A percentile compares a stretch with the other conserved stretches of the same genome.
Evolutionary conservation across 2,113 vertebrate species (phyloP).

Genomic region (Prunella himalayana): DNA sequence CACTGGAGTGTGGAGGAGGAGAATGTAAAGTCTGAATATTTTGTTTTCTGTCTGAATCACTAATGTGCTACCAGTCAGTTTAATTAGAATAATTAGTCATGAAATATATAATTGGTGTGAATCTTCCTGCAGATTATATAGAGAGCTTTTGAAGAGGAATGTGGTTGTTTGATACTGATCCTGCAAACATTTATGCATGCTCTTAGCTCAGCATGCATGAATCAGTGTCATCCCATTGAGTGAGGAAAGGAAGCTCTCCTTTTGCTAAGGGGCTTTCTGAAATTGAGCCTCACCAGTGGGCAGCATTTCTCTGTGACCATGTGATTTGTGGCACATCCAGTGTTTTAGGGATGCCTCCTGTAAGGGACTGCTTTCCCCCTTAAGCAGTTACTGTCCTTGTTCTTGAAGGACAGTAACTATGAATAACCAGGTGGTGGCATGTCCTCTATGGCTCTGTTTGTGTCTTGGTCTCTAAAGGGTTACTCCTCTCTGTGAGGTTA

Average conservation of each 20-base stretch:
- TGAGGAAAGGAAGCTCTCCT: neutral
- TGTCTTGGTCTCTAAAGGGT: neutral
- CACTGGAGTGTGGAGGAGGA: conserved; percentile 19
- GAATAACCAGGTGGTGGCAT: neutral
- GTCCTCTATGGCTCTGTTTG: neutral
- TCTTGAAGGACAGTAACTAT: neutral
- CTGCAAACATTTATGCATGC: neutral
- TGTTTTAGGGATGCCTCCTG: neutral
- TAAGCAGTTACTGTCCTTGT: neutral
- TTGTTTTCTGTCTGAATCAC: conserved; percentile 52
- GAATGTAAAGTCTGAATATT: conserved; percentile 47
- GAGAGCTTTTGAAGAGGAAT: conserved; percentile 26
- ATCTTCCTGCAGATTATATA: neutral
- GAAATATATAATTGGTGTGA: conserved; percentile 41
- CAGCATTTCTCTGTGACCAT: neutral
- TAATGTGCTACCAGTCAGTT: conserved; percentile 46
- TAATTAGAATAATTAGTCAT: conserved; percentile 63
- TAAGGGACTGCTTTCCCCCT: neutral
- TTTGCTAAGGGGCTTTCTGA: neutral
- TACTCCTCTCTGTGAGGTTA: neutral
- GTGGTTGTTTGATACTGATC: conserved; percentile 34
- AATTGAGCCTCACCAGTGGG: neutral
- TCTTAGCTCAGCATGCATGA: neutral
- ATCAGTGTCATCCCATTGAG: neutral
- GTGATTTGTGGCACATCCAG: fast-evolving